Conservation (phyloP, 2,888 invertebrate species). For the Ypsolopha sequella region DNA sequence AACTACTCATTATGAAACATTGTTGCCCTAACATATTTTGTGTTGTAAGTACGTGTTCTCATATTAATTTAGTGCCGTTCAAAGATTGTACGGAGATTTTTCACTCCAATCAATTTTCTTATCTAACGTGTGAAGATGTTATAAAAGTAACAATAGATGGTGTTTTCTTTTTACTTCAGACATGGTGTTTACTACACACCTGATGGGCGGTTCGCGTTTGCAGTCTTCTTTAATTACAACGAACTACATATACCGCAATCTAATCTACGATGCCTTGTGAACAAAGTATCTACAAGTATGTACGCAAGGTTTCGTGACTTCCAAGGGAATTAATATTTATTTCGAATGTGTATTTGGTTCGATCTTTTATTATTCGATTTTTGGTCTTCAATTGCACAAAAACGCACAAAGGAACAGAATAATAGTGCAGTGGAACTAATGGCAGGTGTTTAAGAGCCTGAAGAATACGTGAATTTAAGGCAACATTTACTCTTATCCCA, state of each 20-base stretch:
- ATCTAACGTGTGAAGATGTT: not conserved
- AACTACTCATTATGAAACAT: no score
- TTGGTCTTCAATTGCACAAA: not conserved
- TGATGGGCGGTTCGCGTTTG: not conserved
- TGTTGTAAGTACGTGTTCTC: no score
- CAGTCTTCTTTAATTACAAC: not conserved
- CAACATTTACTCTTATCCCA: conserved; percentile 17
- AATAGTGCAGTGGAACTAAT: conserved; percentile 4
- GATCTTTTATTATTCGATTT: not conserved
- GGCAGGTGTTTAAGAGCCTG: conserved; percentile 1
- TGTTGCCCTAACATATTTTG: no score
- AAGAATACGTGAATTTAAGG: conserved; percentile 1
- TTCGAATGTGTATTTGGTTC: not conserved
- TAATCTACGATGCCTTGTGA: not conserved
- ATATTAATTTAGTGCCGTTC: no score
- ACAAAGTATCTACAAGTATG: not conserved
- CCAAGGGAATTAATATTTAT: not conserved
- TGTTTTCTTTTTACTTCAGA: not conserved
- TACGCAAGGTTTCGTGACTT: not conserved
- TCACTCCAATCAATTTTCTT: not conserved
- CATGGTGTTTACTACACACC: not conserved
- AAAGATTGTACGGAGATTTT: no score
- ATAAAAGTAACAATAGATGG: not conserved
- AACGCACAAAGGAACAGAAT: not conserved
- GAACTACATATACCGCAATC: not conserved